Percentiles rank a stretch among this genome's conserved stretches.
Evolutionary conservation across 1,140 invertebrate species (phyloP).

Genomic region (Nephila pilipes): DNA sequence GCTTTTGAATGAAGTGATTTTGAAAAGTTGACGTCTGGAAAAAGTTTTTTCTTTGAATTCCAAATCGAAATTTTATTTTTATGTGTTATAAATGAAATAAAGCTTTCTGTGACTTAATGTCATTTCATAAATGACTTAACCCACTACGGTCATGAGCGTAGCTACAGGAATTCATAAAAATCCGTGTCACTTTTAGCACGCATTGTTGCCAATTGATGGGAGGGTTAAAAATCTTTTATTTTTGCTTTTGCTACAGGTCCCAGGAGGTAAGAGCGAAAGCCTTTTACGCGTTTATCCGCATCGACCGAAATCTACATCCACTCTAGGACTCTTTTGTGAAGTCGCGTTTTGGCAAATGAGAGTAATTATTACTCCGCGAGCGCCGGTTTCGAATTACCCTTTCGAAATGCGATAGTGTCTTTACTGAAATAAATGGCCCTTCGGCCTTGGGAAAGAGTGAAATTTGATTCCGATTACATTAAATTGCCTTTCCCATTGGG

Average conservation of each 20-base stretch:
- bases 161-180: neutral
- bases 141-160: neutral
- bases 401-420: slow-evolving; percentile 58
- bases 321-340: slow-evolving; percentile 60
- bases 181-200: neutral
- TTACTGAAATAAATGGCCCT: slow-evolving; percentile 53
- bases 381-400: slow-evolving; percentile 37
- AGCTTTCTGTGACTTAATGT: no score
- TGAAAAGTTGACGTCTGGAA: no score
- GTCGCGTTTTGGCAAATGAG: slow-evolving; percentile 61
- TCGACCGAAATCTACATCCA: slow-evolving; percentile 56
- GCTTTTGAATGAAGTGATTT: no score
- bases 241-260: neutral
- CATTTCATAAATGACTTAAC: neutral
- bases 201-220: slow-evolving; percentile 47
- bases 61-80: no score
- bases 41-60: no score
- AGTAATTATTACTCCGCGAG: slow-evolving; percentile 61
- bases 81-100: no score
- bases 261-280: slow-evolving; percentile 10
- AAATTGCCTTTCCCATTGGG: slow-evolving; percentile 55
- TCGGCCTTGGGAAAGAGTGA: slow-evolving; percentile 18
- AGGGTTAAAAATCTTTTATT: slow-evolving; percentile 60
- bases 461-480: slow-evolving; percentile 67
- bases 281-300: neutral